Evolutionary conservation across 2,888 invertebrate species (phyloP).

Genomic region (Drosophila lutescens): DNA sequence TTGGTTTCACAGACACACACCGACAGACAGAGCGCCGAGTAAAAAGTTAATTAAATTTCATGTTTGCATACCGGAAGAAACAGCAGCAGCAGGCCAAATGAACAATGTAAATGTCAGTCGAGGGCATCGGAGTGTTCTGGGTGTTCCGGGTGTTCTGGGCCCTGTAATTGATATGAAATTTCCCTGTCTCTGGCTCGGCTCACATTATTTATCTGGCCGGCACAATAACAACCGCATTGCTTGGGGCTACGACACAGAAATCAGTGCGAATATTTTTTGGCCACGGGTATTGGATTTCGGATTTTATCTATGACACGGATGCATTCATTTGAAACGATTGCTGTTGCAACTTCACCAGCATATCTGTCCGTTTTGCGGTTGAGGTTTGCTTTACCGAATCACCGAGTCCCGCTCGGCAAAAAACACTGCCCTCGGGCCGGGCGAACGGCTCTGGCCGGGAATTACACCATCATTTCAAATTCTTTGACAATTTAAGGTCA

Average conservation of each 20-base stretch:
- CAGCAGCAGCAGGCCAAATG: constrained; percentile 26
- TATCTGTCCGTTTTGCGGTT: constrained; percentile 25
- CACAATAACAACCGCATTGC: constrained; percentile 35
- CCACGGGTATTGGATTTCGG: constrained; percentile 17
- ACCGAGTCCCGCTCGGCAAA: neutral
- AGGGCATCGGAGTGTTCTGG: constrained; percentile 21
- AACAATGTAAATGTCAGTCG: constrained; percentile 41
- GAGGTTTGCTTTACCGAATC: constrained; percentile 6
- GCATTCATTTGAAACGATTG: constrained; percentile 29
- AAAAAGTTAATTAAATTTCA: constrained; percentile 76
- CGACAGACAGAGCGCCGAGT: constrained; percentile 5
- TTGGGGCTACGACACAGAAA: constrained; percentile 27
- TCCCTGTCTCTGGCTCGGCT: constrained; percentile 1
- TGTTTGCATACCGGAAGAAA: constrained; percentile 60
- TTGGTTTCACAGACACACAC: constrained; percentile 16
- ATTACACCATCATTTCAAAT: constrained; percentile 41
- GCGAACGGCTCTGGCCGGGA: constrained; percentile 10
- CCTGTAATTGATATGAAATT: constrained; percentile 50
- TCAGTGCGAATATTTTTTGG: constrained; percentile 41
- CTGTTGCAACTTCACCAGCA: constrained; percentile 9
- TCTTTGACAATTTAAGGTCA: constrained; percentile 40
- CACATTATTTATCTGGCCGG: constrained; percentile 33
- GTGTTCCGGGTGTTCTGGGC: constrained; percentile 13
- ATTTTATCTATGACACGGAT: constrained; percentile 39
- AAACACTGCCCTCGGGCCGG: constrained; percentile 1